phyloP scores from a whole-genome alignment of 2,113 vertebrate species.

The Drymodes brunneopygia region DNA sequence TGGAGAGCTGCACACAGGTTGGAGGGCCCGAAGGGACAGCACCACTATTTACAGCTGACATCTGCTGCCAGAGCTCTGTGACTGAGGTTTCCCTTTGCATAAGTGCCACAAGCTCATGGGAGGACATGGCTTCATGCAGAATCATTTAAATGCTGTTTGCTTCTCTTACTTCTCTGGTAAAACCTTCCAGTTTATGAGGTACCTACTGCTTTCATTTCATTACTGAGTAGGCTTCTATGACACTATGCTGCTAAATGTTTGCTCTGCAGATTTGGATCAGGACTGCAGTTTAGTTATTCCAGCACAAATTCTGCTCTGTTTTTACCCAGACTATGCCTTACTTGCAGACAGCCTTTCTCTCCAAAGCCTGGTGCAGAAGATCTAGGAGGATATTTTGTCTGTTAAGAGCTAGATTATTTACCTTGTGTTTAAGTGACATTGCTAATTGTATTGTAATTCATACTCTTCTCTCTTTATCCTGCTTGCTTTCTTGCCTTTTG shows the following conservation, averaged over 20 bases:
- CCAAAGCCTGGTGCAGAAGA: background rate
- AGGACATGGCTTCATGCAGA: background rate
- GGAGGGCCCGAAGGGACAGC: background rate
- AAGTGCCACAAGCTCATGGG: background rate
- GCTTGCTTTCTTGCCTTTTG: constrained; percentile 77
- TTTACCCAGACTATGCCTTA: background rate
- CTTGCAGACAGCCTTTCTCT: background rate
- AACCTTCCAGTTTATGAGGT: background rate
- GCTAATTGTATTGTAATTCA: constrained; percentile 38
- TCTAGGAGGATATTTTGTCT: background rate
- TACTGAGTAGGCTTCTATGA: background rate
- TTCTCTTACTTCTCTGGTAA: background rate
- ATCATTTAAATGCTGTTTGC: background rate
- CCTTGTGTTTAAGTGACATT: background rate
- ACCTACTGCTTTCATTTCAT: background rate
- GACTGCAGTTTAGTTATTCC: background rate
- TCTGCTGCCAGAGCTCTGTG: background rate
- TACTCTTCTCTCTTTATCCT: constrained; percentile 72
- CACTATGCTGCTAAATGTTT: background rate
- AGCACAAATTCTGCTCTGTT: background rate
- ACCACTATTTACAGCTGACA: background rate
- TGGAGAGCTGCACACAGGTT: background rate
- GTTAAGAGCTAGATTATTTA: background rate
- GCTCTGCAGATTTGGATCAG: background rate
- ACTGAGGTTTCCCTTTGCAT: background rate